A percentile compares a stretch with the other conserved stretches of the same genome.
These are phyloP conservation scores for Pogonophryne albipinna DNA, from an alignment of 2,797 vertebrate species.

Conservation along the genomic window DNA sequence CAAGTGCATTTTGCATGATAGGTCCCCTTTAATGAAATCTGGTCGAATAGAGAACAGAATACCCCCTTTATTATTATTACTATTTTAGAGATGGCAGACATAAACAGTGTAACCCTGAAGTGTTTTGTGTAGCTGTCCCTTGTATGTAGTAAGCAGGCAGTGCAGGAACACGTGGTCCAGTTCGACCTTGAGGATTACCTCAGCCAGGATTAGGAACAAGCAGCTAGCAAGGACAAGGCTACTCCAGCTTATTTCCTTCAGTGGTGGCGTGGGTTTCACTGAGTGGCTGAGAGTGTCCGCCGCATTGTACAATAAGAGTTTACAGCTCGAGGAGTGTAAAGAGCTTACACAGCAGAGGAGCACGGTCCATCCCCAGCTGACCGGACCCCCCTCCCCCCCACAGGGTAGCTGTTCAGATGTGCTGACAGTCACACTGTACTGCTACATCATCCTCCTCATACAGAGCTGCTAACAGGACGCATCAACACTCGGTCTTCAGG, in stretches of 20 bases:
- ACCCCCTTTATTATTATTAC: not conserved
- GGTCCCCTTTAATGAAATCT: not conserved
- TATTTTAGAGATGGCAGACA: not conserved
- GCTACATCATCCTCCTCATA: not conserved
- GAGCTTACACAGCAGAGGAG: conserved; percentile 53
- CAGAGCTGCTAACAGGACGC: not conserved
- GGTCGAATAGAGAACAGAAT: not conserved
- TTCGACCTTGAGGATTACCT: conserved; percentile 59
- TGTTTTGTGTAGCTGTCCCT: not conserved
- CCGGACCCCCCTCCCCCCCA: conserved; percentile 18
- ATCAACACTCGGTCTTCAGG: not conserved
- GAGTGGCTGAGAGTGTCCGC: conserved; percentile 36
- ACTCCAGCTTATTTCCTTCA: conserved; percentile 53
- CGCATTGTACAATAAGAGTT: conserved; percentile 46
- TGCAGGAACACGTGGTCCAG: not conserved
- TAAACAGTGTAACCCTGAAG: not conserved
- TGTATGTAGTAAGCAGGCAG: conserved; percentile 4
- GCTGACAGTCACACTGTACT: conserved; percentile 22
- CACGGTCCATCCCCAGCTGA: conserved; percentile 8
- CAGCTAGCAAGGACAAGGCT: conserved; percentile 22
- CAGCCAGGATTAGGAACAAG: conserved; percentile 59
- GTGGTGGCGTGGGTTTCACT: conserved; percentile 38
- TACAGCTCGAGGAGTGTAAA: conserved; percentile 54
- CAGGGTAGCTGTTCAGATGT: conserved; percentile 36
- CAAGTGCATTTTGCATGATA: too few relatives aligned